phyloP scores from a whole-genome alignment of 1,140 invertebrate genomes.

The Aphidius ervi region DNA sequence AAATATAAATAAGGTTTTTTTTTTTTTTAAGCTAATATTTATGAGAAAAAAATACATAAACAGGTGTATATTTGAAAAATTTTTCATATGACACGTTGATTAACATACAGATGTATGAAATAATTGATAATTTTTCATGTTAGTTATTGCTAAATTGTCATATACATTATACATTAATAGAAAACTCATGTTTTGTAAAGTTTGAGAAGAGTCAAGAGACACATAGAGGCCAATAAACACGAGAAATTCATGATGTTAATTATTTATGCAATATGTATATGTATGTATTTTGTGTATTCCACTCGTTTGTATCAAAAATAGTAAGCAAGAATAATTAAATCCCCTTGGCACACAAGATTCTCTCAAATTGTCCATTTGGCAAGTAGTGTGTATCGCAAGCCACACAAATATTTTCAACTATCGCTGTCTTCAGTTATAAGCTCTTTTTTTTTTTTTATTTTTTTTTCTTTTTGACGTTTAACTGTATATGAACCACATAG shows the following conservation, averaged over 20 bases:
- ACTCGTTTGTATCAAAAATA: constrained; percentile 22
- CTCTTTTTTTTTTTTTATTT: background rate
- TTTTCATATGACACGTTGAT: too few relatives aligned
- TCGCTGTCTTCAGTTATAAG: constrained; percentile 2
- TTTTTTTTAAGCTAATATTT: too few relatives aligned
- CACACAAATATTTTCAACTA: constrained; percentile 24
- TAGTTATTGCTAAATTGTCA: too few relatives aligned
- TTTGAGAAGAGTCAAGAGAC: too few relatives aligned
- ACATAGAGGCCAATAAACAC: constrained; percentile 13
- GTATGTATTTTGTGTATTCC: background rate
- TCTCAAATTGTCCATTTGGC: constrained; percentile 21
- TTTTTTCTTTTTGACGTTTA: background rate
- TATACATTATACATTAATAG: too few relatives aligned
- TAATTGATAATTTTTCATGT: too few relatives aligned
- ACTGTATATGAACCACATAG: background rate
- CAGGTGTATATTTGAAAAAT: too few relatives aligned
- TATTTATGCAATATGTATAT: constrained; percentile 16
- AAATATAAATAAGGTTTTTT: too few relatives aligned
- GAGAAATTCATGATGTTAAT: constrained; percentile 22
- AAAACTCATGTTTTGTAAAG: too few relatives aligned
- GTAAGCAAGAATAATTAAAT: constrained; percentile 31
- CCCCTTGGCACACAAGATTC: constrained; percentile 23
- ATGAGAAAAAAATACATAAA: too few relatives aligned
- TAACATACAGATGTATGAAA: too few relatives aligned
- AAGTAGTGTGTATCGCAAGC: constrained; percentile 15